Percentiles rank a stretch among this genome's conserved stretches.
phyloP scores from a whole-genome alignment of 2,888 invertebrate genomes.

The Chrysolina haemoptera region DNA sequence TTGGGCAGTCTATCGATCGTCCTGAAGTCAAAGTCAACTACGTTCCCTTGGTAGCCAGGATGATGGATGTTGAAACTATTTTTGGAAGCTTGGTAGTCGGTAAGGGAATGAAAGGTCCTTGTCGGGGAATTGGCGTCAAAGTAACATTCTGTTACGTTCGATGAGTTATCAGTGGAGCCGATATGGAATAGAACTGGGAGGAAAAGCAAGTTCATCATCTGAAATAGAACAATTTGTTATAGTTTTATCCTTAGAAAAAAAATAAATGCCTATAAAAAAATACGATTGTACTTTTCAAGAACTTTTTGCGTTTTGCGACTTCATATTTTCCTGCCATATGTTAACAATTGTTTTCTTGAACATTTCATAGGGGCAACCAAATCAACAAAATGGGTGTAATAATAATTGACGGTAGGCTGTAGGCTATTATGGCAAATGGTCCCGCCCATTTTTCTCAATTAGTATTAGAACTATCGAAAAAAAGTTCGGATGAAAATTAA shows the following conservation, averaged over 20 bases:
- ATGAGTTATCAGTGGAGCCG: not conserved
- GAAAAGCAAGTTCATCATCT: slow-evolving; percentile 11
- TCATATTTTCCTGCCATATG: too few species aligned
- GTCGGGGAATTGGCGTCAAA: slow-evolving; percentile 32
- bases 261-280: not conserved
- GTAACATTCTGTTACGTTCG: slow-evolving; percentile 15
- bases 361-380: too few species aligned
- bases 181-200: not conserved
- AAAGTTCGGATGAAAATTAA: too few species aligned
- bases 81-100: slow-evolving; percentile 58
- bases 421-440: too few species aligned
- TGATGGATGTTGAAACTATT: slow-evolving; percentile 53
- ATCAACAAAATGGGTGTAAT: too few species aligned
- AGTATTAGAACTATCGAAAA: too few species aligned
- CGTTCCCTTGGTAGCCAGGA: slow-evolving; percentile 54
- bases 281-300: too few species aligned
- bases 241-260: not conserved
- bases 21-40: slow-evolving; percentile 52
- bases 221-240: not conserved
- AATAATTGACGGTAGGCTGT: too few species aligned
- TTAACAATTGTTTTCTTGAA: too few species aligned
- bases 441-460: too few species aligned
- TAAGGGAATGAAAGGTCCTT: slow-evolving; percentile 55
- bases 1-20: slow-evolving; percentile 49
- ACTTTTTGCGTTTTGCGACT: too few species aligned